Evolutionary conservation across 2,113 vertebrate species (phyloP).

Genomic region (Aix galericulata): DNA sequence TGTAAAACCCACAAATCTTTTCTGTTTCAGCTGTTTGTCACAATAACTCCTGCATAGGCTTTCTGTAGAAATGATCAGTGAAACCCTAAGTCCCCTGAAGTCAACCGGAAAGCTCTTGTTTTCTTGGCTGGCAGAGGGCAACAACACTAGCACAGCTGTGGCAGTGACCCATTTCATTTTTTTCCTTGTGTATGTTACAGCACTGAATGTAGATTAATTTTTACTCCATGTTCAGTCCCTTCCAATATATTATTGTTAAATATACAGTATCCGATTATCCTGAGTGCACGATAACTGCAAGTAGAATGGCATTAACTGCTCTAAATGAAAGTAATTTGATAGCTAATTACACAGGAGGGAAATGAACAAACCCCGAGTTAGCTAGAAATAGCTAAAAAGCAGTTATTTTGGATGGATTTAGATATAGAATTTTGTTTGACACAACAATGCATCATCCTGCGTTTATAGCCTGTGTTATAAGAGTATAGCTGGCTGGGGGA

Average conservation of each 20-base stretch:
- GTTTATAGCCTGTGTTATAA: background rate
- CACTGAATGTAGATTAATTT: background rate
- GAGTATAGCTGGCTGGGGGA: background rate
- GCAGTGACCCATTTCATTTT: background rate
- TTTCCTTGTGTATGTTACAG: background rate
- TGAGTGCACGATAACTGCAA: background rate
- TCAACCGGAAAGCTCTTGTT: background rate
- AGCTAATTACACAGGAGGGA: background rate
- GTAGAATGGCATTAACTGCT: background rate
- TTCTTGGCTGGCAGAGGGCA: background rate
- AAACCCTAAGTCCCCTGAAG: background rate
- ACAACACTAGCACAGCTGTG: background rate
- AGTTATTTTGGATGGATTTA: background rate
- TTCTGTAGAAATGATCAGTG: background rate
- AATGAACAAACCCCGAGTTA: background rate
- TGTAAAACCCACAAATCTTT: slow-evolving; percentile 2
- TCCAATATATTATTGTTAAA: background rate
- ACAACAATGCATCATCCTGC: background rate
- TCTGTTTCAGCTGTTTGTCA: background rate
- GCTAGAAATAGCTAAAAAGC: background rate
- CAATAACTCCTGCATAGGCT: background rate
- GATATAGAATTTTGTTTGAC: background rate
- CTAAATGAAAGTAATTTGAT: background rate
- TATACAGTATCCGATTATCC: background rate
- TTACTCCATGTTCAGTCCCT: background rate